phyloP scores from a whole-genome alignment of 92 coral and sea anemone species.

The Paramuricea clavata region DNA sequence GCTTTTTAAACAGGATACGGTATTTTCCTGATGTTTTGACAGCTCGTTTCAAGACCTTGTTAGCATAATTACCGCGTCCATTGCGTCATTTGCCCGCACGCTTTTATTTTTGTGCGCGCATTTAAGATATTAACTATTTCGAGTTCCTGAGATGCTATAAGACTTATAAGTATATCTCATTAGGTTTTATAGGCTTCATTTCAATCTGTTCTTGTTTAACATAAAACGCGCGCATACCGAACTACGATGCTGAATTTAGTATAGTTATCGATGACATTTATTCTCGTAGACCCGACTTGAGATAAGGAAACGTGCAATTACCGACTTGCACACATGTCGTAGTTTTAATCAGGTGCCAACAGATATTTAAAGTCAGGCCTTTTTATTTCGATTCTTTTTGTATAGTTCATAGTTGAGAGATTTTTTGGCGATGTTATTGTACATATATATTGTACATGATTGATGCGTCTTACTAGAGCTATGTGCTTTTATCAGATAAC shows the following conservation, averaged over 20 bases:
- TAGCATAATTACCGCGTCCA: conserved; percentile 8
- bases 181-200: neutral
- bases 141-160: neutral
- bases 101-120: neutral
- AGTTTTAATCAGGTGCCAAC: conserved; percentile 32
- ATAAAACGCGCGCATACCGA: neutral
- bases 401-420: neutral
- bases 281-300: neutral
- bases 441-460: too few species aligned
- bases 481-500: too few species aligned
- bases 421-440: too few species aligned
- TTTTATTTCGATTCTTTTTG: neutral
- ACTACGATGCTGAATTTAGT: neutral
- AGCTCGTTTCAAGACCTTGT: conserved; percentile 30
- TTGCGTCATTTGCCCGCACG: neutral
- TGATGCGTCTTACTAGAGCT: too few species aligned
- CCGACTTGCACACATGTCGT: conserved; percentile 24
- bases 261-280: neutral
- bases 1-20: neutral
- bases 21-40: conserved; percentile 16
- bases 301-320: neutral
- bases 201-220: neutral
- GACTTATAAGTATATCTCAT: neutral
- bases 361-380: conserved; percentile 10
- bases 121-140: neutral